Evolutionary conservation across 2,797 vertebrate genomes (phyloP).

Genomic region (Rhyacichthys aspro): DNA sequence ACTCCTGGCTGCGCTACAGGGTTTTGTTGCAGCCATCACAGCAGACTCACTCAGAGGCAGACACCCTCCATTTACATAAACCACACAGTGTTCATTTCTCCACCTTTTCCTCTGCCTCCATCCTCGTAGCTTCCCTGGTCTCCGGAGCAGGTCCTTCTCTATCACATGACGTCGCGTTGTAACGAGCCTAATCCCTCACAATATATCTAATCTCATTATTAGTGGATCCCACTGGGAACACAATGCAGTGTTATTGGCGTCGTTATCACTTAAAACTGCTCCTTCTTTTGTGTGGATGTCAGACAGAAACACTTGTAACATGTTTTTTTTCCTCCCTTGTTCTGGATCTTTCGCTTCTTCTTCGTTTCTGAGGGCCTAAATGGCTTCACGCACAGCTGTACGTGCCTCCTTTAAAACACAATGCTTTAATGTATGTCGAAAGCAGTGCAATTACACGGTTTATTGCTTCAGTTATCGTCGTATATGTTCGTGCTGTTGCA

Average conservation of each 20-base stretch:
- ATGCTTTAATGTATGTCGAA: background rate
- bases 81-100: slow-evolving; percentile 13
- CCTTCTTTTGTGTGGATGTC: slow-evolving; percentile 35
- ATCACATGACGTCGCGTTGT: slow-evolving; percentile 13
- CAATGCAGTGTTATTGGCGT: slow-evolving; percentile 14
- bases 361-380: slow-evolving; percentile 31
- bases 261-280: background rate
- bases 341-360: slow-evolving; percentile 67
- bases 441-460: background rate
- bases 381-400: slow-evolving; percentile 12
- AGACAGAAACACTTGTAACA: slow-evolving; percentile 11
- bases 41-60: slow-evolving; percentile 16
- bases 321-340: slow-evolving; percentile 29
- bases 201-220: slow-evolving; percentile 62
- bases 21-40: slow-evolving; percentile 47
- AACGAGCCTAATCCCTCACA: slow-evolving; percentile 49
- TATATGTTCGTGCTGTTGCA: background rate
- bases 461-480: background rate
- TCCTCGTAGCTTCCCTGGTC: slow-evolving; percentile 18
- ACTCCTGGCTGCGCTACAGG: slow-evolving; percentile 2
- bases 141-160: slow-evolving; percentile 36
- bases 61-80: slow-evolving; percentile 19
- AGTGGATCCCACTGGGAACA: slow-evolving; percentile 10
- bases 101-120: slow-evolving; percentile 31
- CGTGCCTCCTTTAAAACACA: background rate